phyloP scores from a whole-genome alignment of 2,797 vertebrate genomes.

The Chelonia mydas region DNA sequence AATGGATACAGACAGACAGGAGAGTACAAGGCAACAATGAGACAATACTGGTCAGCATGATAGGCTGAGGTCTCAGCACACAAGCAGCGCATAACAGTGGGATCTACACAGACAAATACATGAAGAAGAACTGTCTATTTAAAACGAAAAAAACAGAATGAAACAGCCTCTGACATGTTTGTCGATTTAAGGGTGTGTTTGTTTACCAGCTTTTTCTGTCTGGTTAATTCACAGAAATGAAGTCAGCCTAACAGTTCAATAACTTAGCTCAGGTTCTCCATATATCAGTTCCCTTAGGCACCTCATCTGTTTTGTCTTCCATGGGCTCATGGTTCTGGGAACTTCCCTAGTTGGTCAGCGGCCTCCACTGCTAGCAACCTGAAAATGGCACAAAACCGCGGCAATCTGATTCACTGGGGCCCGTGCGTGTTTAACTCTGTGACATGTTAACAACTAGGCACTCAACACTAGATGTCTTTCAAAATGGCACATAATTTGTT shows the following conservation, averaged over 20 bases:
- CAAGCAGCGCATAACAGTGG: too few relatives aligned
- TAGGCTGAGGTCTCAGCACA: too few relatives aligned
- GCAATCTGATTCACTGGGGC: background rate
- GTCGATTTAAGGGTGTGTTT: too few relatives aligned
- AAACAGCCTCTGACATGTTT: too few relatives aligned
- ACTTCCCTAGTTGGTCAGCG: background rate
- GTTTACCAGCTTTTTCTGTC: too few relatives aligned
- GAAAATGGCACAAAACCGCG: conserved; percentile 35
- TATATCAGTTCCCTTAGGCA: background rate
- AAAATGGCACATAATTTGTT: background rate
- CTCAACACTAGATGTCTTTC: conserved; percentile 10
- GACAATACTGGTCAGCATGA: too few relatives aligned
- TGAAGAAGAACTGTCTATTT: too few relatives aligned
- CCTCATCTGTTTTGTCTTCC: background rate
- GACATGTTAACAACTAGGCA: background rate
- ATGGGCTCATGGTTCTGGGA: background rate
- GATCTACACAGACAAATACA: too few relatives aligned
- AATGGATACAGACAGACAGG: background rate
- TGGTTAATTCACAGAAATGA: background rate
- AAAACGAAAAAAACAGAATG: too few relatives aligned
- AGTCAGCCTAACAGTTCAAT: background rate
- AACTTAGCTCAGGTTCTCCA: background rate
- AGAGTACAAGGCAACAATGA: too few relatives aligned
- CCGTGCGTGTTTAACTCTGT: conserved; percentile 10
- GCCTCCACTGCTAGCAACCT: background rate